Evolutionary conservation across 2,797 vertebrate genomes (phyloP).

Genomic region (Cichlasoma orientale): DNA sequence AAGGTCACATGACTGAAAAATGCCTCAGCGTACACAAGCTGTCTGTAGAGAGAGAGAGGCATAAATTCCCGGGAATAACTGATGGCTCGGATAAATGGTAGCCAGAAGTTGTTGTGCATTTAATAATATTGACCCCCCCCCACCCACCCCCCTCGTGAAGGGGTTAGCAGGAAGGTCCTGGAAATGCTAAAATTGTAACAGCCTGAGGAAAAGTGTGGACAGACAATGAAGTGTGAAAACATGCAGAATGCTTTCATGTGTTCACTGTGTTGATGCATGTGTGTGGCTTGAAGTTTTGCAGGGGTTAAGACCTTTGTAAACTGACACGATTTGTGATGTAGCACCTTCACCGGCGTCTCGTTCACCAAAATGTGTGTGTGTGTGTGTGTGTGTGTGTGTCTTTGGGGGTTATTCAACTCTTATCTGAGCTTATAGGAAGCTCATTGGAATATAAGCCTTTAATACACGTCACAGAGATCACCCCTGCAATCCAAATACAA

Average conservation of each 20-base stretch:
- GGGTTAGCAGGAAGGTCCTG: conserved; percentile 35
- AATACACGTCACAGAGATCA: conserved; percentile 18
- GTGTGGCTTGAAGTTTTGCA: conserved; percentile 43
- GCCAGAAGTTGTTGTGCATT: neutral
- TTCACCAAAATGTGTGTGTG: conserved; percentile 26
- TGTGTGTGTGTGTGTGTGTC: conserved; percentile 10
- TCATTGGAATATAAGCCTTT: conserved; percentile 31
- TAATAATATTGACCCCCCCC: too few species aligned
- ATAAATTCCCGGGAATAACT: neutral
- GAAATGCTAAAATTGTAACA: conserved; percentile 14
- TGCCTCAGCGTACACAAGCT: conserved; percentile 2
- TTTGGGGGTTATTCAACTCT: conserved; percentile 24
- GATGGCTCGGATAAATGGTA: neutral
- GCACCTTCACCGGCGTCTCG: conserved; percentile 41
- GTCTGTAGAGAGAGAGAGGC: neutral
- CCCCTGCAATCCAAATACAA: neutral
- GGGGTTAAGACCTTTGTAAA: conserved; percentile 51
- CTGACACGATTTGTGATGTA: conserved; percentile 36
- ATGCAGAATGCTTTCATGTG: conserved; percentile 31
- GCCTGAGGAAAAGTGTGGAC: conserved; percentile 4
- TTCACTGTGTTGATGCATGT: conserved; percentile 18
- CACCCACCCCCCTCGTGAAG: neutral
- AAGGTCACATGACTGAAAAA: conserved; percentile 48
- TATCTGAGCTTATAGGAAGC: conserved; percentile 10
- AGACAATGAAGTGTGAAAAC: conserved; percentile 44